Base-by-base conservation (phyloP, 2,888 invertebrate genomes). In the Mycogona germanica region DNA sequence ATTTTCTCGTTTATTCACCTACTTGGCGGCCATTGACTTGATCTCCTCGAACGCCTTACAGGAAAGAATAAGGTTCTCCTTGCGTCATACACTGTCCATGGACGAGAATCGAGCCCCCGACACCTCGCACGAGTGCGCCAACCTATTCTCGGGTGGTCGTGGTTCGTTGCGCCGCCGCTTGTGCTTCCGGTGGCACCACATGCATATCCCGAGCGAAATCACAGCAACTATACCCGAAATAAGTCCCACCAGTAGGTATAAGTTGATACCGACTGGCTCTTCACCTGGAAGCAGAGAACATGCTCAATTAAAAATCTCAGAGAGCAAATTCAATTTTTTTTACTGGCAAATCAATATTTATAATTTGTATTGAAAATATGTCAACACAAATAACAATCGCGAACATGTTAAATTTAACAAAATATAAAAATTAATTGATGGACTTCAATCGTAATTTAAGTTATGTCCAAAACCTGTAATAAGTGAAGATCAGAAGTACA, bases 51-150 rank as follows among this genome's bases (percentile, higher is more conserved):
- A n/a, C n/a, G n/a, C n/a, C n/a, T n/a, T n/a, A n/a, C n/a, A n/a
- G n/a, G 35, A 32, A 32, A 32, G 35, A 32, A 32, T 9, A 32
- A 32, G 35, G 9, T 12, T 32, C 9, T 12, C 35, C 32, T 19
- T 21, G 29, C n/a, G 5, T 75, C 74, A 76, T 66, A 76, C 76
- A 67, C 75, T 75, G 68, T 76, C 75, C 60, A 75, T 75, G 65
- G 73, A 73, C 58, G 75, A 75, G 65, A 74, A 75, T 53, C 76
- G 71, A 63, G 76, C 75, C 61, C 76, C 76, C 35, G 75, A 67
- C 60, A 75, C 75, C 64, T 75, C 76, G 67, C 76, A 75, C 58
- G 75, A 73, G 63, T 75, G 75, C 50, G 49, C 59, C 57, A 53
- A 60, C 58, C 50, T 50, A 32, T 47, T 53, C 42, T 56, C 55